Evolutionary conservation across 2,113 vertebrate species (phyloP).

Genomic region (Atractosteus spatula): DNA sequence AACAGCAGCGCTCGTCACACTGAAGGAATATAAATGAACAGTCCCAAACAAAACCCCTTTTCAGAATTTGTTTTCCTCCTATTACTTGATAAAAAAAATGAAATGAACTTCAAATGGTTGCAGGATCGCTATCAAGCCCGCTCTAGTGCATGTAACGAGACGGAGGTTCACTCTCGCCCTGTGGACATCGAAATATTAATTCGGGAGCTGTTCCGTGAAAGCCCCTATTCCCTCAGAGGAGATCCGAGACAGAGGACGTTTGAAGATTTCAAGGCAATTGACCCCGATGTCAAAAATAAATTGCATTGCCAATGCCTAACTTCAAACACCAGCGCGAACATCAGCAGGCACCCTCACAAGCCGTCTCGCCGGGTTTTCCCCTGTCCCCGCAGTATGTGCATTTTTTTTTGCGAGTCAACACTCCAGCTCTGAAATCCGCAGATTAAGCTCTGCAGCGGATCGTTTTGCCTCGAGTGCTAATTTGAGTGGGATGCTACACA

Average conservation of each 20-base stretch:
- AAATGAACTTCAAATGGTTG: too few relatives aligned
- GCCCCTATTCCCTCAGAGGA: slow-evolving; percentile 7
- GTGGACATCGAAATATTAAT: not conserved
- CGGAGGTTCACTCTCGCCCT: not conserved
- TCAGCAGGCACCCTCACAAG: slow-evolving; percentile 15
- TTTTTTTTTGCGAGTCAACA: too few relatives aligned
- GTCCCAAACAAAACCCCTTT: not conserved
- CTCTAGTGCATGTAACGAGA: too few relatives aligned
- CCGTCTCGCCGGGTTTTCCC: not conserved
- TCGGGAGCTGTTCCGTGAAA: not conserved
- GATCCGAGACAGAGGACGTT: slow-evolving; percentile 35
- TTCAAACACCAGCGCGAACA: slow-evolving; percentile 28
- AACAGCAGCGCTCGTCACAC: not conserved
- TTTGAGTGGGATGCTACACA: too few relatives aligned
- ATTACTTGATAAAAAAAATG: too few relatives aligned
- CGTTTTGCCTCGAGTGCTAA: too few relatives aligned
- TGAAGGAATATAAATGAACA: not conserved
- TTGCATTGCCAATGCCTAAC: slow-evolving; percentile 23
- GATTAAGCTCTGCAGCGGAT: too few relatives aligned
- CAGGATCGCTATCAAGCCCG: too few relatives aligned
- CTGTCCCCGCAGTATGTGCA: too few relatives aligned
- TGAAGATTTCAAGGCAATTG: slow-evolving; percentile 47
- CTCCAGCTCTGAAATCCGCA: too few relatives aligned
- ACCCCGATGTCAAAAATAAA: slow-evolving; percentile 22
- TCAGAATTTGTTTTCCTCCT: not conserved